A percentile compares a stretch with the other conserved stretches of the same genome.
phyloP scores from a whole-genome alignment of 1,140 invertebrate genomes.

The Anagrus nilaparvatae region DNA sequence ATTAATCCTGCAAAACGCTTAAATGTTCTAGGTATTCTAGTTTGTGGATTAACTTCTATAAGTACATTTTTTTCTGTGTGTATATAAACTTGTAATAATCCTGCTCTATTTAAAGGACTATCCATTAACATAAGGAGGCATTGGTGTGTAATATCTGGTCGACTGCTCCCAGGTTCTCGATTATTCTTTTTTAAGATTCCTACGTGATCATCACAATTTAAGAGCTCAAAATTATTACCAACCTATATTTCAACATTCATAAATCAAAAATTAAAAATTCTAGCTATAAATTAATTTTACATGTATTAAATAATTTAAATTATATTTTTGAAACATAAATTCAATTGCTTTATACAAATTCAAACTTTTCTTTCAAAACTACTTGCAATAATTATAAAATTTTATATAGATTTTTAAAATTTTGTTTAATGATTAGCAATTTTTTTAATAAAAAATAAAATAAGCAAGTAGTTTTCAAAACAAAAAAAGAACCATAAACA shows the following conservation, averaged over 20 bases:
- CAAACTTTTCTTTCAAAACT: too few species aligned
- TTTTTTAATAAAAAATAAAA: neutral
- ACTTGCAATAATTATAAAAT: too few species aligned
- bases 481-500: neutral
- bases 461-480: neutral
- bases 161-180: slow-evolving; percentile 68
- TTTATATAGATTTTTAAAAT: too few species aligned
- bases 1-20: slow-evolving; percentile 97
- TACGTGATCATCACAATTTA: slow-evolving; percentile 91
- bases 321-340: too few species aligned
- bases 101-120: slow-evolving; percentile 87
- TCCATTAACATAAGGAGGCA: slow-evolving; percentile 94
- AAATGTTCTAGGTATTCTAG: slow-evolving; percentile 94
- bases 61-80: slow-evolving; percentile 94
- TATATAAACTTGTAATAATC: slow-evolving; percentile 84
- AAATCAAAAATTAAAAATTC: too few species aligned
- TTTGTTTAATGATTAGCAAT: neutral
- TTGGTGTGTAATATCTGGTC: slow-evolving; percentile 94
- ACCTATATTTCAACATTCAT: slow-evolving; percentile 51
- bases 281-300: too few species aligned
- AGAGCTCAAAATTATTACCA: slow-evolving; percentile 77
- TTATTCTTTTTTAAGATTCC: slow-evolving; percentile 76
- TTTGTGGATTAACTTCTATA: slow-evolving; percentile 98
- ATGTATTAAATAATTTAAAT: too few species aligned
- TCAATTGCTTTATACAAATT: too few species aligned